These are phyloP conservation scores for Xyrauchen texanus DNA, from an alignment of 2,113 vertebrate species.

Conservation along the genomic window DNA sequence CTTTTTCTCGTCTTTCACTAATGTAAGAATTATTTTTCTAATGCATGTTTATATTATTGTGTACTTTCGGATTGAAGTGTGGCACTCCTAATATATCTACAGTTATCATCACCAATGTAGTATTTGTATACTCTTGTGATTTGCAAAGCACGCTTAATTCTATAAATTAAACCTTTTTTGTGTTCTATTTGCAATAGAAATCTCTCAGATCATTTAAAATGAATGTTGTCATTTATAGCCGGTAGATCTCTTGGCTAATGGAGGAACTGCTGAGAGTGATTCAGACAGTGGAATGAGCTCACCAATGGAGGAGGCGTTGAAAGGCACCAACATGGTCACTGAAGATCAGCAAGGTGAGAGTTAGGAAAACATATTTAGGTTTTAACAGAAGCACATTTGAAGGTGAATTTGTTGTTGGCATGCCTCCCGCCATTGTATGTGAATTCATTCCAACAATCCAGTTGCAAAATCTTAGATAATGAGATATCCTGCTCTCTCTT, in stretches of 20 bases:
- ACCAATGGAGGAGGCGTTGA: slow-evolving; percentile 7
- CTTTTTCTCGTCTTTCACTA: no score
- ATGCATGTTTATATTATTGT: no score
- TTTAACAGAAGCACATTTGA: neutral
- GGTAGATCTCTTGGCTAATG: slow-evolving; percentile 50
- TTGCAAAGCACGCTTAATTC: neutral
- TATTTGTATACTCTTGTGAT: neutral
- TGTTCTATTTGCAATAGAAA: no score
- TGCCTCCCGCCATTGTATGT: neutral
- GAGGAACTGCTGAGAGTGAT: slow-evolving; percentile 69
- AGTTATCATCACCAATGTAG: neutral
- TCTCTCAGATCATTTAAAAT: neutral
- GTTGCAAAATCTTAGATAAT: no score
- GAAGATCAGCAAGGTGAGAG: slow-evolving; percentile 47
- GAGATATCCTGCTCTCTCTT: neutral
- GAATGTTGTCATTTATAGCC: slow-evolving; percentile 46
- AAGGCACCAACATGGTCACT: neutral
- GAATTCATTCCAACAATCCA: no score
- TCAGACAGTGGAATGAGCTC: slow-evolving; percentile 78
- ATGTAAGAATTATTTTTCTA: no score
- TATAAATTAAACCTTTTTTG: neutral
- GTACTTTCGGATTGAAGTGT: no score
- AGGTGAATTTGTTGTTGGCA: no score
- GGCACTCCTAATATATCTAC: no score
- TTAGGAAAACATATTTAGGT: neutral